Evolutionary conservation across 2,888 invertebrate genomes (phyloP).

Genomic region (Tetragonisca angustula): DNA sequence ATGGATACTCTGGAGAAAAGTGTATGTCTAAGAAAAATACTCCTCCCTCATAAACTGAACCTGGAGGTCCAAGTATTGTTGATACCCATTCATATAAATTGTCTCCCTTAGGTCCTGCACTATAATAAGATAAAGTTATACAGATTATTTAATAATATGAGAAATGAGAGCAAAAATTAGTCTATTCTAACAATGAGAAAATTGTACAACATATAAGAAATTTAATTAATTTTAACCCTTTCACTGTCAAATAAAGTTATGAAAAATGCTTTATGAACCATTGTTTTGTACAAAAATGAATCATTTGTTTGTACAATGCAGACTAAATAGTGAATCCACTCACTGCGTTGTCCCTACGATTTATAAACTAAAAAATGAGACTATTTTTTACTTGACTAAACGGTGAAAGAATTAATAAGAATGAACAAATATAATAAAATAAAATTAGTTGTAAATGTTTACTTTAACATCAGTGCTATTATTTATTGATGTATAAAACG

Average conservation of each 20-base stretch:
- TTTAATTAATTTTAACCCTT: too few relatives aligned
- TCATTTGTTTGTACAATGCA: too few relatives aligned
- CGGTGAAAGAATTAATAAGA: too few relatives aligned
- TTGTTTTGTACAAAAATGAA: too few relatives aligned
- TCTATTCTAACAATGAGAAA: neutral
- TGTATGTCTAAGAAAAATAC: conserved; percentile 99
- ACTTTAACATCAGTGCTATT: too few relatives aligned
- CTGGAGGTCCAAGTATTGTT: conserved; percentile 97
- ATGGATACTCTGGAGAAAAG: conserved; percentile 98
- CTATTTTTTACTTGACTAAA: neutral
- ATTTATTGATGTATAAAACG: neutral
- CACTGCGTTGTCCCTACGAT: too few relatives aligned
- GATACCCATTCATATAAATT: conserved; percentile 99
- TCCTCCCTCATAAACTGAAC: conserved; percentile 99
- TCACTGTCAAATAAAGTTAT: too few relatives aligned
- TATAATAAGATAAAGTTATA: conserved; percentile 79
- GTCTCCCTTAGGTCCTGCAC: conserved; percentile 99
- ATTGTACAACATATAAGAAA: too few relatives aligned
- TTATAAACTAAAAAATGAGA: neutral
- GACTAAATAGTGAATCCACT: too few relatives aligned
- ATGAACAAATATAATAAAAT: too few relatives aligned
- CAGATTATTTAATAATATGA: conserved; percentile 3
- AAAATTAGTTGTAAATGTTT: too few relatives aligned
- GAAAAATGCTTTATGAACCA: too few relatives aligned
- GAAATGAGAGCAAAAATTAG: neutral